Evolutionary conservation across 1,140 invertebrate genomes (phyloP).

Genomic region (Drosophila nigromelanica): DNA sequence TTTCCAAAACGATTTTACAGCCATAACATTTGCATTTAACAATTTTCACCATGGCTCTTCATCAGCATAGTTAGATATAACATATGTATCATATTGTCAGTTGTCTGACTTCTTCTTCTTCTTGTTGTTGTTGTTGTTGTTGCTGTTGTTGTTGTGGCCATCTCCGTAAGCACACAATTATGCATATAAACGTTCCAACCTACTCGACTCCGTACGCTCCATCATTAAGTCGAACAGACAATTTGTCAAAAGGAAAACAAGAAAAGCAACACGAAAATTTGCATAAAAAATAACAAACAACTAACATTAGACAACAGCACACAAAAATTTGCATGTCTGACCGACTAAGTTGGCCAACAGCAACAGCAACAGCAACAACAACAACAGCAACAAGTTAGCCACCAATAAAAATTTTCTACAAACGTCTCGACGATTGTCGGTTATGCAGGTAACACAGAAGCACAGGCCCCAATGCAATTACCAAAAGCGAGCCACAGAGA

Average conservation of each 20-base stretch:
- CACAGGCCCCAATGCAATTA: constrained; percentile 66
- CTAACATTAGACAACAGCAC: constrained; percentile 67
- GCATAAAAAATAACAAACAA: constrained; percentile 79
- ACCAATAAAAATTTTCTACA: constrained; percentile 68
- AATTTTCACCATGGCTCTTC: not conserved
- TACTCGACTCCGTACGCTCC: constrained; percentile 46
- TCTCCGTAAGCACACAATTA: constrained; percentile 37
- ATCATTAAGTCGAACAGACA: constrained; percentile 78
- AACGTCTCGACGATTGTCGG: constrained; percentile 26
- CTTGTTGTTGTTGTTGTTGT: too few relatives aligned
- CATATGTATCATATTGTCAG: constrained; percentile 16
- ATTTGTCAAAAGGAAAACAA: constrained; percentile 71
- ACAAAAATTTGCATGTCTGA: constrained; percentile 73
- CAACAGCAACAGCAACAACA: constrained; percentile 42
- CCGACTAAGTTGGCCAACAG: constrained; percentile 71
- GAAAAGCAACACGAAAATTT: constrained; percentile 67
- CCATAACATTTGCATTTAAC: constrained; percentile 2
- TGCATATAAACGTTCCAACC: constrained; percentile 45
- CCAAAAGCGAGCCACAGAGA: constrained; percentile 68
- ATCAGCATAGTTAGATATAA: not conserved
- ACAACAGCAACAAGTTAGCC: constrained; percentile 43
- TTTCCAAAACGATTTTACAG: not conserved
- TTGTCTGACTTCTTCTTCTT: not conserved
- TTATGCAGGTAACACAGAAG: constrained; percentile 67
- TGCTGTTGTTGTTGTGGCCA: not conserved